Conservation (phyloP, 2,113 vertebrate species). For the Clarias macrocephalus region DNA sequence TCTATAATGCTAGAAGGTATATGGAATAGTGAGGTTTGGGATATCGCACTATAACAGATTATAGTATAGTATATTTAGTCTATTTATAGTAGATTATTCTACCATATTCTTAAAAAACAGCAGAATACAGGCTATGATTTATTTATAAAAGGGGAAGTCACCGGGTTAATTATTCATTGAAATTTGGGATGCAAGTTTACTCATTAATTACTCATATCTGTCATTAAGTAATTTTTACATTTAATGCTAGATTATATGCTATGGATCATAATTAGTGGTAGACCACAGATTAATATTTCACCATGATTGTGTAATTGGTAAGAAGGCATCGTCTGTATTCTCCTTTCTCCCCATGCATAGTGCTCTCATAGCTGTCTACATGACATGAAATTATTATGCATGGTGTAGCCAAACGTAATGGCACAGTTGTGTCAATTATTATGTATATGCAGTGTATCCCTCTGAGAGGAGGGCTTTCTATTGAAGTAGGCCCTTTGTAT, state of each 20-base stretch:
- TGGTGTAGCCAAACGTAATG: constrained; percentile 62
- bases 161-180: constrained; percentile 59
- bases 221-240: constrained; percentile 67
- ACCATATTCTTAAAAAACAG: background rate
- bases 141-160: constrained; percentile 56
- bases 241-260: constrained; percentile 68
- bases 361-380: constrained; percentile 51
- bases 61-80: too few species aligned
- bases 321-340: constrained; percentile 62
- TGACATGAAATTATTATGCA: constrained; percentile 67
- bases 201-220: constrained; percentile 63
- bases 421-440: constrained; percentile 33
- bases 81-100: too few species aligned
- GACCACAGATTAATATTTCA: constrained; percentile 73
- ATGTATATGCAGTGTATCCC: constrained; percentile 41
- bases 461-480: constrained; percentile 10
- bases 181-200: constrained; percentile 62
- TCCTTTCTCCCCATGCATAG: constrained; percentile 37
- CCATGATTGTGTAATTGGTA: constrained; percentile 63
- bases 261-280: constrained; percentile 71
- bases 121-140: constrained; percentile 12
- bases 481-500: constrained; percentile 21
- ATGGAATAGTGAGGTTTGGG: constrained; percentile 21
- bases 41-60: constrained; percentile 14
- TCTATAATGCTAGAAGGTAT: constrained; percentile 13